Evolutionary conservation across 2,113 vertebrate species (phyloP), one percentile per base, ranked within the genome.

Genomic region (Pygoscelis antarcticus): DNA sequence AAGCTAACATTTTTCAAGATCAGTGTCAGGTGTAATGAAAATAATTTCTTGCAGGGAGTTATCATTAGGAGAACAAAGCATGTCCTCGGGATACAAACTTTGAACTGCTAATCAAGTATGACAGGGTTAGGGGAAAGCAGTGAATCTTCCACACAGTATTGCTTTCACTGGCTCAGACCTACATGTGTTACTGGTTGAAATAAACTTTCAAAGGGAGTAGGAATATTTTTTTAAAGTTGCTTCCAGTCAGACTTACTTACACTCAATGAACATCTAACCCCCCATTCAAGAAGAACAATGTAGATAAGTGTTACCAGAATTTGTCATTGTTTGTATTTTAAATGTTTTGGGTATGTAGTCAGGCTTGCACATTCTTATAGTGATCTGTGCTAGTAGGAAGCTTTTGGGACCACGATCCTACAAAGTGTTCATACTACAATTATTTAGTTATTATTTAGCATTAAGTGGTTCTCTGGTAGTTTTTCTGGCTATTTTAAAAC

Each of bases 371-470:
- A 0, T 58, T 27, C 32, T 60, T 71, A 12, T 0, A 54, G 47
- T 46, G 16, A 72, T 13, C 51, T 52, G 13, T 87, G 18, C 27
- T 54, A 32, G 12, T 3, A 77, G 30, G 29, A 86, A 81, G 5
- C 2, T 78, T 57, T 54, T 2, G 29, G 57, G 13, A 51, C 38
- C 4, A 25, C 0, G 0, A 3, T 44, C 49, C 34, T 80, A 34
- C 20, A 3, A 61, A 25, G 6, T 4, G 0, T 58, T 82, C 16
- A 23, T 16, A 18, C 25, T 64, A 29, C 25, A 34, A 1, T 44
- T 66, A 47, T 1, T 51, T 17, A 20, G 13, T 61, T 42, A 42
- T 42, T 42, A 42, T 42, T 42, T 42, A 68, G 27, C 44, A 26
- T 51, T 61, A 55, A 64, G 17, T 64, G 4, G 12, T 38, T 70